phyloP scores from a whole-genome alignment of 1,140 invertebrate species.

The Zaprionus davidi region DNA sequence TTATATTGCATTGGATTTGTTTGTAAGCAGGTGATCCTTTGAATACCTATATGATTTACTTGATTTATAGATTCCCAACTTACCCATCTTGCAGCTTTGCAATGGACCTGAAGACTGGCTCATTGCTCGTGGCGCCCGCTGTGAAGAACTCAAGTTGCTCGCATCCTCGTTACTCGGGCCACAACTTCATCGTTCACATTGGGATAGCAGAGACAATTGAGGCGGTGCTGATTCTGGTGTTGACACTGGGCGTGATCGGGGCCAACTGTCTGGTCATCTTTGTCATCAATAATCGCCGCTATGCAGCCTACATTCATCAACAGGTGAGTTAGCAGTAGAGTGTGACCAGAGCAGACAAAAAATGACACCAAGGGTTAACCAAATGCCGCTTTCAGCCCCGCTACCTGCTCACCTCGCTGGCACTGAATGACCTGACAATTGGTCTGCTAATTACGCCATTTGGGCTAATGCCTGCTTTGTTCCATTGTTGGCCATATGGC shows the following conservation, averaged over 20 bases:
- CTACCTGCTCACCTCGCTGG: constrained; percentile 92
- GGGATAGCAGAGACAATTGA: constrained; percentile 89
- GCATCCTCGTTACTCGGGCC: constrained; percentile 87
- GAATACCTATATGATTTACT: too few relatives aligned
- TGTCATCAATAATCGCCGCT: constrained; percentile 91
- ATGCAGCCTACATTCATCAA: constrained; percentile 93
- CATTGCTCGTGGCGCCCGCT: constrained; percentile 89
- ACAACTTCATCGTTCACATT: constrained; percentile 86
- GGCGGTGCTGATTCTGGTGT: constrained; percentile 89
- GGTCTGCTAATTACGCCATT: constrained; percentile 92
- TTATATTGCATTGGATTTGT: too few relatives aligned
- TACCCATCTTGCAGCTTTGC: constrained; percentile 50
- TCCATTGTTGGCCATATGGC: constrained; percentile 94
- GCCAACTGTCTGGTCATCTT: constrained; percentile 92
- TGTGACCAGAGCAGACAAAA: not conserved
- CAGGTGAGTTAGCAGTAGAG: constrained; percentile 87
- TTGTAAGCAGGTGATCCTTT: too few relatives aligned
- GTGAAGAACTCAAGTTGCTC: constrained; percentile 92
- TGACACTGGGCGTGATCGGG: constrained; percentile 90
- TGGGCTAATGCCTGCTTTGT: constrained; percentile 91
- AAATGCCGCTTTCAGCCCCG: constrained; percentile 88
- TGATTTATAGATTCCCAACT: too few relatives aligned
- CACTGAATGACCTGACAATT: constrained; percentile 93
- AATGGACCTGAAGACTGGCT: constrained; percentile 84
- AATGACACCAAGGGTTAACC: not conserved